Percentiles rank a stretch among this genome's conserved stretches.
Conservation (phyloP, 1,140 invertebrate species). For the Pseudachorutes palmiensis region DNA sequence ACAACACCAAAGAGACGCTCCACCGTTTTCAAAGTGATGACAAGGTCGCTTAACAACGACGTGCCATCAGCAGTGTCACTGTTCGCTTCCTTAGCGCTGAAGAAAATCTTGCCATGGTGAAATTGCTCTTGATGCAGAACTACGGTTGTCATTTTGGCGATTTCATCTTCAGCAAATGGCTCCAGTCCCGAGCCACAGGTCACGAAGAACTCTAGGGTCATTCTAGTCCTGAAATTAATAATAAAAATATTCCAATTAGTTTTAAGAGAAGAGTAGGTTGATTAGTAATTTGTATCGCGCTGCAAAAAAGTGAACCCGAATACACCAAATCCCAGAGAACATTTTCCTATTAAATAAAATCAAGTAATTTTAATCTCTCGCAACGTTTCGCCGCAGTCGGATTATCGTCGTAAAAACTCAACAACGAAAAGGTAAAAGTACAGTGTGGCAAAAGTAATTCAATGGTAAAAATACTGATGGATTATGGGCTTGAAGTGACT, state of each 20-base stretch:
- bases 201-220: conserved; percentile 17
- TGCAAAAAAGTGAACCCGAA: not conserved
- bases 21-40: conserved; percentile 7
- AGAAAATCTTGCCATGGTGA: conserved; percentile 2
- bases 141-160: not conserved
- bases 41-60: not conserved
- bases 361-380: too few relatives aligned
- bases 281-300: not conserved
- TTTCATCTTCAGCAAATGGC: conserved; percentile 6
- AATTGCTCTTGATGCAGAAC: not conserved
- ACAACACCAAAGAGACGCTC: conserved; percentile 15
- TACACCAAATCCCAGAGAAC: not conserved
- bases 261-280: not conserved
- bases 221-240: too few relatives aligned
- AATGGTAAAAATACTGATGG: not conserved
- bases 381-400: too few relatives aligned
- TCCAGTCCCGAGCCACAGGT: conserved; percentile 17
- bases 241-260: too few relatives aligned
- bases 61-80: not conserved
- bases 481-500: not conserved
- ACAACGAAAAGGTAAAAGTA: not conserved
- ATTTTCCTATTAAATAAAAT: not conserved
- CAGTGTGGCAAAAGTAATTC: not conserved
- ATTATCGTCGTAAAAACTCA: not conserved
- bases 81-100: not conserved